These are phyloP conservation scores for Haemorhous mexicanus DNA, from an alignment of 2,113 vertebrate genomes.

Conservation along the genomic window DNA sequence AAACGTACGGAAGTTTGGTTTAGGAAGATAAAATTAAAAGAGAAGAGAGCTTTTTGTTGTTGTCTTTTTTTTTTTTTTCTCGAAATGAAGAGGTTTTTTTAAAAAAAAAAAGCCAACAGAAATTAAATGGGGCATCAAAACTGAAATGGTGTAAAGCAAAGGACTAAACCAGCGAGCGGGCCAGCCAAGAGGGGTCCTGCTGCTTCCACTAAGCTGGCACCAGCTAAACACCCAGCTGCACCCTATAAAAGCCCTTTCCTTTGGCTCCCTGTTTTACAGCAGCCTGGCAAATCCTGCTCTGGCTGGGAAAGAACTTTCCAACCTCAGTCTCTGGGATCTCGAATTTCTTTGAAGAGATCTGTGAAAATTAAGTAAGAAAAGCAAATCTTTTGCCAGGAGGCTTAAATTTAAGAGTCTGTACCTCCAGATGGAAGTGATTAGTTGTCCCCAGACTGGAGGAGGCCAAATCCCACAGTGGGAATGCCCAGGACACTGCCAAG, in stretches of 20 bases:
- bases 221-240: not conserved
- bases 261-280: not conserved
- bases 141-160: constrained; percentile 36
- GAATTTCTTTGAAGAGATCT: constrained; percentile 10
- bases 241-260: not conserved
- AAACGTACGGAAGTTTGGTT: constrained; percentile 74
- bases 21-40: constrained; percentile 65
- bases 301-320: not conserved
- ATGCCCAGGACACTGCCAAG: not conserved
- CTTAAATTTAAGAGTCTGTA: not conserved
- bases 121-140: constrained; percentile 22
- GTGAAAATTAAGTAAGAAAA: not conserved
- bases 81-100: not conserved
- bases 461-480: not conserved
- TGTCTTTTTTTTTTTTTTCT: constrained; percentile 12
- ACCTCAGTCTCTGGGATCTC: not conserved
- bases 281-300: not conserved
- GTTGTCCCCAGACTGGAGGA: not conserved
- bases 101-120: constrained; percentile 7
- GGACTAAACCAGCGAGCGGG: not conserved
- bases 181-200: constrained; percentile 56
- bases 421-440: constrained; percentile 15
- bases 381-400: constrained; percentile 2
- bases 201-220: not conserved
- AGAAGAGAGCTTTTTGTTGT: constrained; percentile 46